Percentiles rank a stretch among this genome's conserved stretches.
These are phyloP conservation scores for Pygmarrhopalites habei DNA, from an alignment of 1,140 invertebrate genomes.

Conservation along the genomic window DNA sequence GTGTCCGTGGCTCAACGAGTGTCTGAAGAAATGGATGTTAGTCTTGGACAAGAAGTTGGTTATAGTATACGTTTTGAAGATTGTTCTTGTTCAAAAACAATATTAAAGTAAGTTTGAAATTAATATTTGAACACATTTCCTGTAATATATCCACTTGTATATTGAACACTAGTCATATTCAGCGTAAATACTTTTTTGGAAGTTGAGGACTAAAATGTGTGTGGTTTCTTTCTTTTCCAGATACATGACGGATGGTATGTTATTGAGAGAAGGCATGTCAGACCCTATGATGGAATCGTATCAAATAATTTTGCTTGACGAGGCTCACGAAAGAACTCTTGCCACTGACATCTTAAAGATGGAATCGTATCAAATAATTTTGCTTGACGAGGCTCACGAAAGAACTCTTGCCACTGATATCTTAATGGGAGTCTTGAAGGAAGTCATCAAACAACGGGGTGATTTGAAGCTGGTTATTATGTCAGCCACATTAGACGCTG, in stretches of 20 bases:
- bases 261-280: slow-evolving; percentile 97
- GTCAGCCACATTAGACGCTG: slow-evolving; percentile 99
- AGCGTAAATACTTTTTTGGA: too few relatives aligned
- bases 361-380: slow-evolving; percentile 89
- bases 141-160: too few relatives aligned
- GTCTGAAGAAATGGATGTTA: slow-evolving; percentile 98
- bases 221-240: slow-evolving; percentile 43
- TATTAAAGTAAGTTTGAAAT: slow-evolving; percentile 58
- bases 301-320: slow-evolving; percentile 92
- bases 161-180: too few relatives aligned
- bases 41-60: slow-evolving; percentile 93
- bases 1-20: slow-evolving; percentile 97
- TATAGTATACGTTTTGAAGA: slow-evolving; percentile 99
- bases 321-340: slow-evolving; percentile 97
- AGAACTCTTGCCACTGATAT: slow-evolving; percentile 97
- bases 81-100: slow-evolving; percentile 89
- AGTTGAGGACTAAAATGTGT: too few relatives aligned
- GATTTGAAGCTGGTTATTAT: slow-evolving; percentile 98
- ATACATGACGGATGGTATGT: slow-evolving; percentile 99
- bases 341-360: slow-evolving; percentile 97
- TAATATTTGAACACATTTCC: too few relatives aligned
- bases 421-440: slow-evolving; percentile 96
- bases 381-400: slow-evolving; percentile 99
- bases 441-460: slow-evolving; percentile 85
- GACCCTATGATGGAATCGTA: slow-evolving; percentile 96